Conservation (phyloP, 2,113 vertebrate genomes). For the Coracopsis vasa region DNA sequence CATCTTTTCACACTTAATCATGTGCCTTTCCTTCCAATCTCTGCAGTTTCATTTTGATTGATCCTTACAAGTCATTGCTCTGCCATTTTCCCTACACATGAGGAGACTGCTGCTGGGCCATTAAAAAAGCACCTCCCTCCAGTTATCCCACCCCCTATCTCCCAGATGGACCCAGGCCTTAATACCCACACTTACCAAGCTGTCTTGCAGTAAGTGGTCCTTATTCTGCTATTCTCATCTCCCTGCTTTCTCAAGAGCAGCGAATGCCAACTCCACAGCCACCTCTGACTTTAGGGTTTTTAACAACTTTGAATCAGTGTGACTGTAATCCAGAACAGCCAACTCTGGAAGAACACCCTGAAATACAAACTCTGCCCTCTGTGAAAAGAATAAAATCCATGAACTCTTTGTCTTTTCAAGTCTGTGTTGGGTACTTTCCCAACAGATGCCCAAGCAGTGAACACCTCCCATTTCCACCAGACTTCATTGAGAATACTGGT, state of each 20-base stretch:
- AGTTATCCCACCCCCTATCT: neutral
- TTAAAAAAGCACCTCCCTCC: neutral
- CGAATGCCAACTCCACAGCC: neutral
- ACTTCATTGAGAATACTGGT: neutral
- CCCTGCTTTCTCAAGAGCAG: neutral
- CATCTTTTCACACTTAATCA: constrained; percentile 47
- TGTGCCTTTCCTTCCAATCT: neutral
- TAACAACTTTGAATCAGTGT: neutral
- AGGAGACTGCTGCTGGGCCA: neutral
- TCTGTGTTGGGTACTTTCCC: neutral
- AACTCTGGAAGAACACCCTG: neutral
- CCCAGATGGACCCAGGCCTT: neutral
- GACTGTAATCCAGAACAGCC: neutral
- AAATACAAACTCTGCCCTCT: neutral
- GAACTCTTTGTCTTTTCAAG: neutral
- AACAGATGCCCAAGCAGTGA: neutral
- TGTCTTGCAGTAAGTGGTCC: neutral
- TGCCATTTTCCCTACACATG: neutral
- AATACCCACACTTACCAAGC: neutral
- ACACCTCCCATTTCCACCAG: neutral
- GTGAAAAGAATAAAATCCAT: neutral
- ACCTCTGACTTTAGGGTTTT: neutral
- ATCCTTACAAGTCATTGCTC: neutral
- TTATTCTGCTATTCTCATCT: neutral
- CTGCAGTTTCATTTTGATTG: constrained; percentile 8